These are phyloP conservation scores for Bellardia bayeri DNA, from an alignment of 2,888 invertebrate species.

Conservation along the genomic window DNA sequence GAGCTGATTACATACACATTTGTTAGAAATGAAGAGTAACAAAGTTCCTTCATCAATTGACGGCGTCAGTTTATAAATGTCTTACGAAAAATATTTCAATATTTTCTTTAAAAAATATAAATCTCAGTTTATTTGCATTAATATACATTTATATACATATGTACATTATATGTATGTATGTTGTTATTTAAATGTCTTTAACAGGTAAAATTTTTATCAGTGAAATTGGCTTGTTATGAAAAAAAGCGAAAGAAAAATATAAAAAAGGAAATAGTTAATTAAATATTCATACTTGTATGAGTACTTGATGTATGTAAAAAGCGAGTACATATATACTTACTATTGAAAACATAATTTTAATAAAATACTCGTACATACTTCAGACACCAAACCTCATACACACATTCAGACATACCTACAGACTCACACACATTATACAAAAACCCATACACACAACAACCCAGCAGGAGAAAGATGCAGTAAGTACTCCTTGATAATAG, in stretches of 20 bases:
- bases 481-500: too few species aligned
- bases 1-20: too few species aligned
- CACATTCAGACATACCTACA: not conserved
- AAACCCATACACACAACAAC: too few species aligned
- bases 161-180: not conserved
- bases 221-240: not conserved
- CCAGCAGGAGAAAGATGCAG: too few species aligned
- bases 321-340: not conserved
- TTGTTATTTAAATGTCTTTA: constrained; percentile 14
- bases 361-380: not conserved
- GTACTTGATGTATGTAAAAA: not conserved
- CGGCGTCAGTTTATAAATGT: not conserved
- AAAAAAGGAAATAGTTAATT: not conserved
- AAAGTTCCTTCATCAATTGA: not conserved
- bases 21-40: not conserved
- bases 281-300: not conserved
- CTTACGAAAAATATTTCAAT: not conserved
- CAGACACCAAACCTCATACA: not conserved
- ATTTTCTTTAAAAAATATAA: not conserved
- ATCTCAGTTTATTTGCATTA: not conserved
- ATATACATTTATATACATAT: not conserved
- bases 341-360: constrained; percentile 15
- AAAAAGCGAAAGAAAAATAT: not conserved
- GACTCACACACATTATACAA: not conserved
- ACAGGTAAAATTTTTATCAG: not conserved